Conservation (phyloP, 2,113 vertebrate genomes). For the Cheilinus undulatus region DNA sequence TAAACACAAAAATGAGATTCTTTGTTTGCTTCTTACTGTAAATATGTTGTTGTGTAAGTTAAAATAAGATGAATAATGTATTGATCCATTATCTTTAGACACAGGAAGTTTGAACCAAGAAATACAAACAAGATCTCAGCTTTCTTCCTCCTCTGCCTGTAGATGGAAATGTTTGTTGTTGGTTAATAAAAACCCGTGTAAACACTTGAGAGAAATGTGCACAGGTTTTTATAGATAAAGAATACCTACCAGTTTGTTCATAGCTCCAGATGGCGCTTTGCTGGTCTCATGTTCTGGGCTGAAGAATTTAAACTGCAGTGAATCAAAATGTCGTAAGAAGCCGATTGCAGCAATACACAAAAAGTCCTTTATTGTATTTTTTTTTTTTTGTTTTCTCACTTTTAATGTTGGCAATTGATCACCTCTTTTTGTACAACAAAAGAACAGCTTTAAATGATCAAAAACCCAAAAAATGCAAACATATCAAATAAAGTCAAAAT, state of each 20-base stretch:
- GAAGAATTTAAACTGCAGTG: neutral
- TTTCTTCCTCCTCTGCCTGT: neutral
- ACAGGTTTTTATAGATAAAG: neutral
- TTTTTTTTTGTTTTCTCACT: constrained; percentile 79
- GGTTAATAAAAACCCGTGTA: too few species aligned
- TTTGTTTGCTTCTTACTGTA: constrained; percentile 18
- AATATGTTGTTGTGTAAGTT: constrained; percentile 38
- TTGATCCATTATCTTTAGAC: neutral
- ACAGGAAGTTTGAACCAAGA: neutral
- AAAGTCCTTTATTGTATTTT: constrained; percentile 91
- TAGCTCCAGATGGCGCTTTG: neutral
- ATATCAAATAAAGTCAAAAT: constrained; percentile 79
- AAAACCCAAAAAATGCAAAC: constrained; percentile 76
- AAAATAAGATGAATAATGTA: constrained; percentile 19
- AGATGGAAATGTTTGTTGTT: neutral
- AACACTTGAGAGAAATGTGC: neutral
- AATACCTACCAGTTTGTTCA: neutral
- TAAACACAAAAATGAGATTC: neutral
- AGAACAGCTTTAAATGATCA: constrained; percentile 90
- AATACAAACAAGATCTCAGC: too few species aligned
- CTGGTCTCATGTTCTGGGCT: neutral
- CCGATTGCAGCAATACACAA: constrained; percentile 91
- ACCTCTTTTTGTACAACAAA: constrained; percentile 92
- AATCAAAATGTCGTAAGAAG: constrained; percentile 48
- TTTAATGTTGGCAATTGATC: constrained; percentile 90